Base-by-base conservation (phyloP, 2,797 vertebrate species). In the Petrocephalus sullivani region DNA sequence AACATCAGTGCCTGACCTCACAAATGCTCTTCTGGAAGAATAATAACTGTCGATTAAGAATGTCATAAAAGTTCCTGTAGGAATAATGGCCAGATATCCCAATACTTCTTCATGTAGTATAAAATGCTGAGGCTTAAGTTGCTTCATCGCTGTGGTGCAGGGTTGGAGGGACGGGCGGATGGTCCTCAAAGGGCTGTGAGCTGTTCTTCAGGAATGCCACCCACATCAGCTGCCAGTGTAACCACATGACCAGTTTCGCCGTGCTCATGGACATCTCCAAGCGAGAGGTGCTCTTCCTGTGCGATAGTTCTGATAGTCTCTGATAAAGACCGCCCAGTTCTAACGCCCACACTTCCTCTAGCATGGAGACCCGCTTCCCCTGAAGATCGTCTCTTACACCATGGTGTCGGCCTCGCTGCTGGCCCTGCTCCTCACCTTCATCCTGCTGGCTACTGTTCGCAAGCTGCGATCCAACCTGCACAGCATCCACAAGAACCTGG, bases 261-360 rank as follows among this genome's bases (percentile, higher is more conserved):
- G 97, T 97, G 88, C 94, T 98, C 28, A 98, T 98, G 97, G 97
- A 98, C 88, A 90, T 97, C 90, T 97, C 97, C 0, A 95, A 96
- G 89, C 95, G 96, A 88, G 97, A 98, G 95, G 97, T 97, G 89
- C 87, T 28, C 41, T n/a, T 46, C 37, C 61, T 46, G 16, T 23
- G 1, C 3, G 0, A 7, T 41, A n/a, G 23, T 51, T 61, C 21
- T 61, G 60, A 12, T 23, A 75, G 67, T 19, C 33, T 75, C 16
- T 75, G 2, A 75, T 75, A 21, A 41, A 41, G 14, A 16, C 78
- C 37, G 0, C 41, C 49, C 78, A 51, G 37, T 23, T n/a, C 33
- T 53, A 46, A 51, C 33, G 16, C 19, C 33, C 1, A 21, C 14
- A 2, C 54, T 23, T 37, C 83, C 46, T 46, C 0, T 94, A 97